These are phyloP conservation scores for Beris morrisii DNA, from an alignment of 2,888 invertebrate species.

Conservation along the genomic window DNA sequence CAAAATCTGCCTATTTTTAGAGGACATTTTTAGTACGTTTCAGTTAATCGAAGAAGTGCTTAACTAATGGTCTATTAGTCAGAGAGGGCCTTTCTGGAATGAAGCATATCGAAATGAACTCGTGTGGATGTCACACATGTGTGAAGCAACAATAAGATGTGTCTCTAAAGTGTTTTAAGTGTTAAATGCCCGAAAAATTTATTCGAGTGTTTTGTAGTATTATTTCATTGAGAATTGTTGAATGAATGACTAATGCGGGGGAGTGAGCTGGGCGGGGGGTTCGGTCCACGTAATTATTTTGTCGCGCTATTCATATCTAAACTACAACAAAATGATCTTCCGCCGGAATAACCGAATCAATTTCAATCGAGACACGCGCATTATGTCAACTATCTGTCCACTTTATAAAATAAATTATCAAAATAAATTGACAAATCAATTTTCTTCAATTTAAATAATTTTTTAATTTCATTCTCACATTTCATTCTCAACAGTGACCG, in stretches of 20 bases:
- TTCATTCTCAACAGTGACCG: constrained; percentile 12
- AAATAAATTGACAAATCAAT: constrained; percentile 40
- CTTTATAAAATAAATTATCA: constrained; percentile 31
- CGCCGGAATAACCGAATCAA: constrained; percentile 39
- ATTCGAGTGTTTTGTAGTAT: neutral
- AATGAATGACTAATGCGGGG: neutral
- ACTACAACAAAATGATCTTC: constrained; percentile 33
- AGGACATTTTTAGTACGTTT: constrained; percentile 28
- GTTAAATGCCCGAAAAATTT: too few relatives aligned
- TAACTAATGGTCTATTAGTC: constrained; percentile 40
- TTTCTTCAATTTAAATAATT: constrained; percentile 34
- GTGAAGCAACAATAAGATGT: too few relatives aligned
- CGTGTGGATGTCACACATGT: too few relatives aligned
- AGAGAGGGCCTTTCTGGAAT: neutral
- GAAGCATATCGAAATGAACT: too few relatives aligned
- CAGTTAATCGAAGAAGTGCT: constrained; percentile 31
- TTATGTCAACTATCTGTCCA: constrained; percentile 38
- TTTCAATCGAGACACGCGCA: constrained; percentile 40
- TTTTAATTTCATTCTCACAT: constrained; percentile 25
- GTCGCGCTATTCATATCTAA: neutral
- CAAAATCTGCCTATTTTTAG: constrained; percentile 31
- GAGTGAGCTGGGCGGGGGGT: too few relatives aligned
- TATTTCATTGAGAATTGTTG: neutral
- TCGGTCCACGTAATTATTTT: neutral
- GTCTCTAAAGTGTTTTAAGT: too few relatives aligned